Evolutionary conservation across 2,797 vertebrate genomes (phyloP).

Genomic region (Sebastes reedi): DNA sequence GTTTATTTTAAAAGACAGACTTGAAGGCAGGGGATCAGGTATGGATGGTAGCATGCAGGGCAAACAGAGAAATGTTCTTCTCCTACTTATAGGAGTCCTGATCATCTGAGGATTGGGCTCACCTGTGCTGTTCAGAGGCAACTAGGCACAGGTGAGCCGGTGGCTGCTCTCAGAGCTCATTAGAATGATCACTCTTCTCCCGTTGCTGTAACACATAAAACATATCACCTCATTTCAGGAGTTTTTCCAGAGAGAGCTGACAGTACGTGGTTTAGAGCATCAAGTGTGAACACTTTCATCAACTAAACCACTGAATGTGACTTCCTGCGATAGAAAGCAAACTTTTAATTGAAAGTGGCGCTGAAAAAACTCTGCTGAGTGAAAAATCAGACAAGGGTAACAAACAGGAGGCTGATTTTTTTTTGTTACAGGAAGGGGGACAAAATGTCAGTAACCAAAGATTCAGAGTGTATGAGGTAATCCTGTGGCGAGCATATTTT

Average conservation of each 20-base stretch:
- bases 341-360: neutral
- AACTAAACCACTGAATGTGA: neutral
- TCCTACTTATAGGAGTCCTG: too few species aligned
- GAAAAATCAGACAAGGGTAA: neutral
- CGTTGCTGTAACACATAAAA: neutral
- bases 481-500: slow-evolving; percentile 64
- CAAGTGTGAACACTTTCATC: neutral
- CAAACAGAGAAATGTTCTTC: too few species aligned
- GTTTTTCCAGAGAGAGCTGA: neutral
- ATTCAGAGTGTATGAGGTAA: slow-evolving; percentile 65
- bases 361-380: neutral
- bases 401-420: slow-evolving; percentile 8
- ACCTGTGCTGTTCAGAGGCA: too few species aligned
- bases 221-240: neutral
- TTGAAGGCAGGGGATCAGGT: too few species aligned
- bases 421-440: slow-evolving; percentile 12
- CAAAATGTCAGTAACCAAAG: slow-evolving; percentile 47
- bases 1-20: fast-evolving
- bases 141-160: too few species aligned
- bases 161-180: too few species aligned
- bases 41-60: too few species aligned
- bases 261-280: neutral
- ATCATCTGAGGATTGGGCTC: too few species aligned
- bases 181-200: neutral
- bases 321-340: neutral